A percentile compares a stretch with the other conserved stretches of the same genome.
phyloP scores from a whole-genome alignment of 2,888 invertebrate genomes.

The Oscheius onirici region DNA sequence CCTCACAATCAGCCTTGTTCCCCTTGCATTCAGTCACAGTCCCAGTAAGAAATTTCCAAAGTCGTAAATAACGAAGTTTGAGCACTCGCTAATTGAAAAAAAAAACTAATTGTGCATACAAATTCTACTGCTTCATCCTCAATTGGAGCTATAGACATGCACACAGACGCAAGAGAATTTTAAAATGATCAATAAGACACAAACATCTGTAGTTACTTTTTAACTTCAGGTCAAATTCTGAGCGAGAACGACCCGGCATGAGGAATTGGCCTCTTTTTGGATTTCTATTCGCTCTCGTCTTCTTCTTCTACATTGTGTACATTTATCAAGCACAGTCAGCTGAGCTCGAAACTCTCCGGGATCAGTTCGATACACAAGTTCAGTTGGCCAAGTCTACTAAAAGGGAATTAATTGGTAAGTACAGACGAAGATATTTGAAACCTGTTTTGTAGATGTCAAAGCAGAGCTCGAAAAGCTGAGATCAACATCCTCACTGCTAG shows the following conservation, averaged over 20 bases:
- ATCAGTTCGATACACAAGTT: constrained; percentile 19
- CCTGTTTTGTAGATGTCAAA: constrained; percentile 20
- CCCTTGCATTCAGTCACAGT: no score
- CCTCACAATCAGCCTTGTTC: no score
- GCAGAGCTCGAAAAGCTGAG: constrained; percentile 19
- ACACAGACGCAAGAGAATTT: no score
- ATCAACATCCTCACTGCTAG: not conserved
- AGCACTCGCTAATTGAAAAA: no score
- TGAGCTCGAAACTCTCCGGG: constrained; percentile 15
- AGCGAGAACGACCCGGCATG: constrained; percentile 50
- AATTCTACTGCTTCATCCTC: no score
- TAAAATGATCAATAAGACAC: no score
- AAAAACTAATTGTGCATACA: no score
- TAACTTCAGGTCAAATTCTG: constrained; percentile 46
- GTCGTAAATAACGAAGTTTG: no score
- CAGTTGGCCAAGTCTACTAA: constrained; percentile 9
- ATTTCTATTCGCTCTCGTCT: constrained; percentile 55
- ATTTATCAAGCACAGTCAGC: constrained; percentile 34
- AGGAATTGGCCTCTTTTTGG: constrained; percentile 58
- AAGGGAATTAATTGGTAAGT: constrained; percentile 26
- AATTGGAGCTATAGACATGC: no score
- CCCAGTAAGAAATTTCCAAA: no score
- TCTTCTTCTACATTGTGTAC: constrained; percentile 31
- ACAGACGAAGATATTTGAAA: no score
- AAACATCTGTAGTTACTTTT: not conserved